Conservation (phyloP, 2,888 invertebrate genomes). For the Cheilosia grossa region DNA sequence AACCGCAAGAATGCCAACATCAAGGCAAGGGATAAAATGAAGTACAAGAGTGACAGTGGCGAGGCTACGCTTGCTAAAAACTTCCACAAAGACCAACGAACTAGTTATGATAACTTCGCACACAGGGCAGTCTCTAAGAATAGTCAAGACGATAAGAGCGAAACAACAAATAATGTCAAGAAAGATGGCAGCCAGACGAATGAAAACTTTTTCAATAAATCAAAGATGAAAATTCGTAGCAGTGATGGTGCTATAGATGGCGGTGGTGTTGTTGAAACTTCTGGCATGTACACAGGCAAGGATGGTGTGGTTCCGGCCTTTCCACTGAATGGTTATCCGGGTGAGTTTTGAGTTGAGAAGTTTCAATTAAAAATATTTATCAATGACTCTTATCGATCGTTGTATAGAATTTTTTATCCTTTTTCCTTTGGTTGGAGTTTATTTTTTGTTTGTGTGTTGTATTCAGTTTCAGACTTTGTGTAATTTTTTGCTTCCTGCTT, state of each 20-base stretch:
- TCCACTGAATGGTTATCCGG: constrained; percentile 61
- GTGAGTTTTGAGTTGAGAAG: constrained; percentile 56
- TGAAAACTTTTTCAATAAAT: constrained; percentile 50
- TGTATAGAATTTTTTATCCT: constrained; percentile 52
- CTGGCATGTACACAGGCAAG: constrained; percentile 42
- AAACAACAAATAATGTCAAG: constrained; percentile 20
- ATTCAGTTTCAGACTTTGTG: constrained; percentile 13
- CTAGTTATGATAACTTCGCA: constrained; percentile 10
- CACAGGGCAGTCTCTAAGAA: constrained; percentile 13
- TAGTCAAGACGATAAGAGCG: constrained; percentile 5
- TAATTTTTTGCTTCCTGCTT: constrained; percentile 47
- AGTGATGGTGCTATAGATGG: constrained; percentile 5
- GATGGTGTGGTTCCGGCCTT: constrained; percentile 42
- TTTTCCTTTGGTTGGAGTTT: constrained; percentile 8
- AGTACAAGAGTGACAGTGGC: background rate
- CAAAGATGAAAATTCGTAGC: constrained; percentile 39
- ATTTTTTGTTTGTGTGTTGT: background rate
- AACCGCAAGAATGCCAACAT: background rate
- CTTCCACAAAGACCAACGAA: constrained; percentile 12
- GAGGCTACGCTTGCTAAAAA: background rate
- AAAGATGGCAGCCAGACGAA: constrained; percentile 9
- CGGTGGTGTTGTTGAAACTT: constrained; percentile 44
- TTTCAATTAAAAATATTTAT: constrained; percentile 71
- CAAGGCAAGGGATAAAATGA: background rate
- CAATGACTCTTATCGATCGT: constrained; percentile 42